These are phyloP conservation scores for Lithobates sylvaticus DNA, from an alignment of 2,797 vertebrate species.

Conservation along the genomic window DNA sequence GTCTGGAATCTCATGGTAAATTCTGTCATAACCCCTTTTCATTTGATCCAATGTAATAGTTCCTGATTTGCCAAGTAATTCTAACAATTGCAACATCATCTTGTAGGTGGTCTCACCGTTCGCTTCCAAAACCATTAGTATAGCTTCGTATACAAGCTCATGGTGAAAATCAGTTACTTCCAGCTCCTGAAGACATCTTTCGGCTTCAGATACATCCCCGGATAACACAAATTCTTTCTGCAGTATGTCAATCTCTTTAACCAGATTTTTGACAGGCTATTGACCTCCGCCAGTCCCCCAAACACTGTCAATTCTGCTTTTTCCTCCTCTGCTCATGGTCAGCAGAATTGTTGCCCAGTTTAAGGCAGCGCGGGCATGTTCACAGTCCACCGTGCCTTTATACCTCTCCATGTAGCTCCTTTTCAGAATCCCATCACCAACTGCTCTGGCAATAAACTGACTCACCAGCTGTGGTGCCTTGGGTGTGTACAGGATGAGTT, in stretches of 20 bases:
- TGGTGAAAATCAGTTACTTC: slow-evolving; percentile 99
- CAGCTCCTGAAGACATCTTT: slow-evolving; percentile 92
- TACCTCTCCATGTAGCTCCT: slow-evolving; percentile 93
- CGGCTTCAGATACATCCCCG: slow-evolving; percentile 90
- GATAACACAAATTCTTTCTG: slow-evolving; percentile 96
- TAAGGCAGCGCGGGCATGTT: slow-evolving; percentile 90
- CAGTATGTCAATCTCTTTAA: slow-evolving; percentile 96
- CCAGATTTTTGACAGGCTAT: slow-evolving; percentile 91
- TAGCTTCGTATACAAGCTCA: slow-evolving; percentile 96
- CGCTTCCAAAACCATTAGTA: slow-evolving; percentile 95
- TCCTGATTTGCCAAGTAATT: slow-evolving; percentile 87
- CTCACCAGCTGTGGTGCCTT: slow-evolving; percentile 95
- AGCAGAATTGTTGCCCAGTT: slow-evolving; percentile 92
- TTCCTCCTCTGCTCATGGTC: slow-evolving; percentile 90
- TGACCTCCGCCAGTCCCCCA: slow-evolving; percentile 95
- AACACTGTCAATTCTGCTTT: slow-evolving; percentile 88
- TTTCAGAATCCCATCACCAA: slow-evolving; percentile 91
- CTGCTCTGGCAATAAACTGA: slow-evolving; percentile 96
- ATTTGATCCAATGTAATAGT: slow-evolving; percentile 96
- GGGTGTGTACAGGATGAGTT: slow-evolving; percentile 94
- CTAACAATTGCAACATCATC: slow-evolving; percentile 92
- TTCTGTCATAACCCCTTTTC: slow-evolving; percentile 98
- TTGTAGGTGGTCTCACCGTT: slow-evolving; percentile 91
- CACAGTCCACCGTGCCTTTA: slow-evolving; percentile 94
- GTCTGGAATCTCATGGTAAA: no score